Evolutionary conservation across 2,113 vertebrate genomes (phyloP).

Genomic region (Phycodurus eques): DNA sequence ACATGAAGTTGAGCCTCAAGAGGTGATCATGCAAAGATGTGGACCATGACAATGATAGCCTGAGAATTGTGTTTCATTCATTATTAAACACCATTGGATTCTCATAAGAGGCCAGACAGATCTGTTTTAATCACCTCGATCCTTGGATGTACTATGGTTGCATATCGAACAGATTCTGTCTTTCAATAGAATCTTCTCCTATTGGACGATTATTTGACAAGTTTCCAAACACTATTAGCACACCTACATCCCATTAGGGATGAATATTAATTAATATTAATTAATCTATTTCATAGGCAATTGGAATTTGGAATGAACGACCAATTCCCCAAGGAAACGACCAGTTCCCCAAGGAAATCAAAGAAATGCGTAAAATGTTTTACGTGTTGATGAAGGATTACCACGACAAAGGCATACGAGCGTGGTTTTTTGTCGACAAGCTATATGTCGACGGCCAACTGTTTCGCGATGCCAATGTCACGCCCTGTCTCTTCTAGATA

Average conservation of each 20-base stretch:
- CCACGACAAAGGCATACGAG: too few species aligned
- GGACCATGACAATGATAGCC: background rate
- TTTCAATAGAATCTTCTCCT: background rate
- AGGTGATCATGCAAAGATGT: background rate
- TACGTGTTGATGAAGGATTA: too few species aligned
- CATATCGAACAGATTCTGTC: background rate
- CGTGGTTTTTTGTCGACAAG: too few species aligned
- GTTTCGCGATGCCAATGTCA: too few species aligned
- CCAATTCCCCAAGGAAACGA: too few species aligned
- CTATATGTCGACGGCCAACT: too few species aligned
- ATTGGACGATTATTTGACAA: slow-evolving; percentile 1
- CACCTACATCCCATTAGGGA: background rate
- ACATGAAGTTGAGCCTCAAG: background rate
- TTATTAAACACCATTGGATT: slow-evolving; percentile 5
- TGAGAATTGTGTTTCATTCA: background rate
- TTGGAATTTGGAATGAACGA: too few species aligned
- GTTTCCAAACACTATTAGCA: slow-evolving; percentile 1
- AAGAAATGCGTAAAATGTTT: too few species aligned
- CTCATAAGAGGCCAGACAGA: slow-evolving; percentile 1
- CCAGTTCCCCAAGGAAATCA: too few species aligned
- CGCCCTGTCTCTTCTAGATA: too few species aligned
- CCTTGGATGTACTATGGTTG: background rate
- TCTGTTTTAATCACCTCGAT: background rate
- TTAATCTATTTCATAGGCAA: background rate
- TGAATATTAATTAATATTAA: background rate